phyloP scores from a whole-genome alignment of 2,113 vertebrate genomes.

The Mormyrus iriodes region DNA sequence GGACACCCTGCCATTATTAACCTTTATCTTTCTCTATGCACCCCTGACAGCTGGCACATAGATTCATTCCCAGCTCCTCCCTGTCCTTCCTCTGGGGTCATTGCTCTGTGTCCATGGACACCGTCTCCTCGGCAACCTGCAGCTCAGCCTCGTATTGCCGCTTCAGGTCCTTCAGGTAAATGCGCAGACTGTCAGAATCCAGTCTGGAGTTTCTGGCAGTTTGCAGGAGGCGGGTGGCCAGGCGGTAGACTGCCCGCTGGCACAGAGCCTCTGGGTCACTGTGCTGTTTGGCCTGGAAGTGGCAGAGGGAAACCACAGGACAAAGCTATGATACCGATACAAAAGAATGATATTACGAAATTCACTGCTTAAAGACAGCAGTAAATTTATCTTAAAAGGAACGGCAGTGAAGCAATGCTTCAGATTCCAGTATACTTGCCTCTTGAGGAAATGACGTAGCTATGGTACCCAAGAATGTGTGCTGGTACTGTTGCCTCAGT shows the following conservation, averaged over 20 bases:
- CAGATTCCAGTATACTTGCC: background rate
- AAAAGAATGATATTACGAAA: background rate
- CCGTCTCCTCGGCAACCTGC: slow-evolving; percentile 34
- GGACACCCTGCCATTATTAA: background rate
- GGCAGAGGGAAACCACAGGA: background rate
- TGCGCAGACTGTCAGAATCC: slow-evolving; percentile 73
- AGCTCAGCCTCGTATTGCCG: slow-evolving; percentile 71
- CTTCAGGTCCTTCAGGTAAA: slow-evolving; percentile 78
- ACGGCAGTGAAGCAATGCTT: background rate
- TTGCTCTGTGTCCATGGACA: slow-evolving; percentile 42
- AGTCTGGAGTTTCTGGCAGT: slow-evolving; percentile 82
- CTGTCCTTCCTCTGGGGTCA: slow-evolving; percentile 34
- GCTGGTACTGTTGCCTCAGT: background rate
- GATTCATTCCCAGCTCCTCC: background rate
- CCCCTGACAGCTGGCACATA: slow-evolving; percentile 1
- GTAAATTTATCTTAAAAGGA: background rate
- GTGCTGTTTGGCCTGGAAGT: slow-evolving; percentile 68
- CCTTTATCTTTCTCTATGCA: background rate
- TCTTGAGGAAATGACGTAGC: background rate
- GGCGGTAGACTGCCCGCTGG: slow-evolving; percentile 70
- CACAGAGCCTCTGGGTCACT: slow-evolving; percentile 67
- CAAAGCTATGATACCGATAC: background rate
- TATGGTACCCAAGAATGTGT: background rate
- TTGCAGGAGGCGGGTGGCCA: slow-evolving; percentile 79
- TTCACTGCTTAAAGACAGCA: background rate